Evolutionary conservation across 2,888 invertebrate species (phyloP), one percentile per base, ranked within the genome.

Genomic region (Suillia variegata): DNA sequence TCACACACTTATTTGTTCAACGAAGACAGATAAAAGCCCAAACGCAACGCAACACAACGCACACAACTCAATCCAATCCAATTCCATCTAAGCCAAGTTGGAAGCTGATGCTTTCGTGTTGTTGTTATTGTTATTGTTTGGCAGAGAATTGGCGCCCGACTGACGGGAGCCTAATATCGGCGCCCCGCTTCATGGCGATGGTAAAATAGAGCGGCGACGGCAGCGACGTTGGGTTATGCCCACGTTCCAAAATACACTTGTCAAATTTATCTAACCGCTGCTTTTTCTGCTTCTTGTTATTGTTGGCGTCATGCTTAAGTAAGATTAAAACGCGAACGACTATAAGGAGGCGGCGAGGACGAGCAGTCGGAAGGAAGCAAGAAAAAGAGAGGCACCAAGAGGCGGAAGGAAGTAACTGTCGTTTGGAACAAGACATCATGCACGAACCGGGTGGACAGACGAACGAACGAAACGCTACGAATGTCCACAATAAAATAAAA

Each of bases 101-200:
- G 15, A 47, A 24, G 21, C 20, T 20, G 47, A 47, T 21, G 18
- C 18, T 18, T 47, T 47, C 21, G 18, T 17, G n/a, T n/a, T n/a
- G 26, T 26, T 26, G 26, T 26, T 26, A 10, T 26, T 26, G 49
- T 24, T 24, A 22, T 53, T 21, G 34, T 18, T 21, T 17, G 22
- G 26, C 21, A 15, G 33, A 17, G 53, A 68, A 49, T 65, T 71
- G 82, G 85, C 85, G 86, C 85, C 86, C 84, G 85, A 75, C 84
- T 78, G 82, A 70, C 83, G 80, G 86, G 85, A 85, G 85, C 85
- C 85, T 83, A 69, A 67, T 65, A 69, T 67, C 70, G 68, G 59
- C 15, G 79, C 61, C 62, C 60, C 58, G 47, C 58, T n/a, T n/a
- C 55, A 31, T 54, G 18, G 42, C 15, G 47, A 13, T n/a, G n/a